Evolutionary conservation across 2,113 vertebrate species (phyloP).

Genomic region (western clawed frog (Xenopus tropicalis)): UCB_Xtro_10.0 CM004444.2:41993001-41993500

Average conservation of each 20-base stretch:
- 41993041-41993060: too few relatives aligned
- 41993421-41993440: too few relatives aligned
- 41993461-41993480: too few relatives aligned
- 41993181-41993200: constrained; percentile 95
- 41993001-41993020: neutral
- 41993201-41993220: constrained; percentile 78
- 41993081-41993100: constrained; percentile 87
- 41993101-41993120: constrained; percentile 79
- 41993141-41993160: constrained; percentile 84
- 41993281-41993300: neutral
- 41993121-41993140: constrained; percentile 81
- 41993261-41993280: constrained; percentile 51
- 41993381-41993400: too few relatives aligned
- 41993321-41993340: too few relatives aligned
- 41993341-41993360: too few relatives aligned
- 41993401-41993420: too few relatives aligned
- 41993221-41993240: constrained; percentile 86
- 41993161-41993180: constrained; percentile 92
- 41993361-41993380: too few relatives aligned
- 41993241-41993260: constrained; percentile 94
- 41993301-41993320: too few relatives aligned
- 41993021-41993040: too few relatives aligned
- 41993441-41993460: too few relatives aligned
- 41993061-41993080: neutral
- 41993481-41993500: too few relatives aligned